These are phyloP conservation scores for Clarias magur DNA, from an alignment of 2,113 vertebrate species.

Conservation along the genomic window DNA sequence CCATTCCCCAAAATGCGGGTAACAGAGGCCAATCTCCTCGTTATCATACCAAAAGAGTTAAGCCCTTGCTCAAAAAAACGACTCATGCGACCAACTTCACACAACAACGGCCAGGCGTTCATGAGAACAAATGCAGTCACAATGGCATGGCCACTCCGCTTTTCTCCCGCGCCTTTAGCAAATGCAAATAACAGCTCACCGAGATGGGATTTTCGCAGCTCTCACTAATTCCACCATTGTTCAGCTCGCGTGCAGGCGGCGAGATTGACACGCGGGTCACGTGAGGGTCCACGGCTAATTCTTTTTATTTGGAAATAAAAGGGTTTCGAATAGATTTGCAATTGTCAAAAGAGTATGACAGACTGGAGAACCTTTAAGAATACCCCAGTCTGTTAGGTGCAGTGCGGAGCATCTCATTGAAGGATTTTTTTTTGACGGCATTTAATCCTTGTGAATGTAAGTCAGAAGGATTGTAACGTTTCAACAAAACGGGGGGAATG, in stretches of 20 bases:
- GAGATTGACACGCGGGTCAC: slow-evolving; percentile 77
- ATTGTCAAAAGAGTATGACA: slow-evolving; percentile 26
- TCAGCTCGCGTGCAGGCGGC: slow-evolving; percentile 82
- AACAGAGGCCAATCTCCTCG: slow-evolving; percentile 72
- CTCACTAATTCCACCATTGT: slow-evolving; percentile 80
- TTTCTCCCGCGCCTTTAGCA: slow-evolving; percentile 63
- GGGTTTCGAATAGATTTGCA: slow-evolving; percentile 51
- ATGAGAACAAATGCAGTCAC: slow-evolving; percentile 79
- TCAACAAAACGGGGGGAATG: not conserved
- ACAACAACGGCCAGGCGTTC: slow-evolving; percentile 74
- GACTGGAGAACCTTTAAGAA: slow-evolving; percentile 1
- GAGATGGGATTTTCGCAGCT: slow-evolving; percentile 66
- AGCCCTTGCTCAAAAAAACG: slow-evolving; percentile 66
- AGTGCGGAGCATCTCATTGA: slow-evolving; percentile 18
- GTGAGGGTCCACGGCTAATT: slow-evolving; percentile 69
- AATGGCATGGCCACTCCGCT: slow-evolving; percentile 68
- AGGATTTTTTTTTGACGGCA: not conserved
- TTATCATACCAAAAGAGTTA: slow-evolving; percentile 80
- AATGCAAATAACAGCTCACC: slow-evolving; percentile 76
- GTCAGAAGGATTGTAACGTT: not conserved
- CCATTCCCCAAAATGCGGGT: slow-evolving; percentile 57
- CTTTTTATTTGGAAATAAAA: slow-evolving; percentile 10
- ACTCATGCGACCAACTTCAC: slow-evolving; percentile 70
- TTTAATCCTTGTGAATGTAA: not conserved
- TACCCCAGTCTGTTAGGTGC: slow-evolving; percentile 1